Conservation (phyloP, 2,888 invertebrate genomes). For the Phaonia tiefii region DNA sequence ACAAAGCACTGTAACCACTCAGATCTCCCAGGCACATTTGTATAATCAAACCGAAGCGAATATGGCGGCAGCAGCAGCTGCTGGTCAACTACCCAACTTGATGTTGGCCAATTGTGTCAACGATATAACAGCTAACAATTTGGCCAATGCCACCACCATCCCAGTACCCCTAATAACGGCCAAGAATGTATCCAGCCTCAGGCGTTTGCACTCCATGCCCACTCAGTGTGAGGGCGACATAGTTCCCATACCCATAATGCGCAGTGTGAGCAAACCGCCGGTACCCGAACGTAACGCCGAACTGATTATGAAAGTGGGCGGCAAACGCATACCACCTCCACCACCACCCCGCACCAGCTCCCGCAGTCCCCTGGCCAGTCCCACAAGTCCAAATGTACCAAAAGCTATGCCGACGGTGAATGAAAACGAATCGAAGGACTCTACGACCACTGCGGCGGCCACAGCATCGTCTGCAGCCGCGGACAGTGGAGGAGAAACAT, state of each 20-base stretch:
- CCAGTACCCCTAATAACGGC: conserved; percentile 66
- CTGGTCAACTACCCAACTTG: conserved; percentile 64
- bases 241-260: conserved; percentile 61
- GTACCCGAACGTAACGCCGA: conserved; percentile 91
- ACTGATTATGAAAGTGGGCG: conserved; percentile 86
- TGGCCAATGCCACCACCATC: conserved; percentile 52
- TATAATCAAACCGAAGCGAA: conserved; percentile 75
- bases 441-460: conserved; percentile 77
- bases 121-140: conserved; percentile 78
- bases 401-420: conserved; percentile 81
- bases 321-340: conserved; percentile 92
- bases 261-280: conserved; percentile 85
- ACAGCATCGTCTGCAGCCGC: conserved; percentile 73
- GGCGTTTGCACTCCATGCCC: conserved; percentile 91
- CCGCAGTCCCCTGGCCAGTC: conserved; percentile 92
- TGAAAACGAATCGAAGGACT: conserved; percentile 75
- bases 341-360: conserved; percentile 95
- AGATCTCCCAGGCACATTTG: conserved; percentile 80
- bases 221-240: conserved; percentile 76
- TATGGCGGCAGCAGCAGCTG: conserved; percentile 56
- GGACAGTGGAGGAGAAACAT: conserved; percentile 82
- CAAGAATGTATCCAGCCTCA: conserved; percentile 82
- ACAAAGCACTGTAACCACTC: conserved; percentile 80
- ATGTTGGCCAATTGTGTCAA: conserved; percentile 52
- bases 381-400: conserved; percentile 87